Base-by-base conservation (phyloP, 2,888 invertebrate species). In the Calliopum simillimum region DNA sequence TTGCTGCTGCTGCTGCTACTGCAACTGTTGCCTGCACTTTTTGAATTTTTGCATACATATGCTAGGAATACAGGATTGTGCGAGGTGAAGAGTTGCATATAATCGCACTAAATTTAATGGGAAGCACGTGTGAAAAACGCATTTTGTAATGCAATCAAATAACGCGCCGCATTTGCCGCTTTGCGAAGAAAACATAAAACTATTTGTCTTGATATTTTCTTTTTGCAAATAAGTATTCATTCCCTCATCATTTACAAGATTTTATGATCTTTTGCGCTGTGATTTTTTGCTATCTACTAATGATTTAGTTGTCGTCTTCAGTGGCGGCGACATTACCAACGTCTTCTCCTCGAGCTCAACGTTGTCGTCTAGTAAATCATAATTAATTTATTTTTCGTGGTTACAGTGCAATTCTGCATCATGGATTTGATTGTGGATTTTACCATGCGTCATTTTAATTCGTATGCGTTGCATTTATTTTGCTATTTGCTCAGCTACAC, bases 91-190 rank as follows among this genome's bases (percentile, higher is more conserved):
- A n/a, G n/a, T 33, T 8, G 33, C 33, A 33, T 33, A 33, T 33
- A 33, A 33, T 33, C 33, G 3, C 33, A 33, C 33, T 33, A 33
- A 33, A 33, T 33, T 82, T 81, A 81, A 81, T 82, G 80, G 82
- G 82, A 80, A 83, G 81, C 82, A 82, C 82, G 82, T 82, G 82
- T 82, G 82, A 82, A 80, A 79, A 75, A 75, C 77, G 76, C 76
- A 79, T 76, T 80, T 78, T 76, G 33, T 33, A 21, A 23, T 33
- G 19, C n/a, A 14, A 5, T 16, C 1, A 16, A 44, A 19, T 19
- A 19, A 11, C 49, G 19, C 49, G 49, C 5, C n/a, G 19, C 49
- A 16, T 19, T 49, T n/a, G 49, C 19, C 6, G n/a, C 5, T 19
- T 2, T 6, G n/a, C 1, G 49, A 19, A 43, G 43, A 61, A 44